These are phyloP conservation scores for Heliocidaris tuberculata DNA, from an alignment of 35 echinoderm and acorn worm genomes.

Conservation along the genomic window DNA sequence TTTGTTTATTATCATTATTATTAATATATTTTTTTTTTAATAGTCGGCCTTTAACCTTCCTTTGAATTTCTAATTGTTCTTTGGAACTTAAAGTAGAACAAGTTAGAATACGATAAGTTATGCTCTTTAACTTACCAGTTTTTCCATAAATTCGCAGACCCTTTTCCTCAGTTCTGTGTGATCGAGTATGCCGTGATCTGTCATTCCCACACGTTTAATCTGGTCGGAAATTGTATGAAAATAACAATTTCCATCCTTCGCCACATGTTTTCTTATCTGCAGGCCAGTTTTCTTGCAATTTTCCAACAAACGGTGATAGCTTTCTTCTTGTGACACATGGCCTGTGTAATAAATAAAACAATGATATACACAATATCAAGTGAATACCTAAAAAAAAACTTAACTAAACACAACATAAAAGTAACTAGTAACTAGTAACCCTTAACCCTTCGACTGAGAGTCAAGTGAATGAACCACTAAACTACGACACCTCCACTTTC, in stretches of 20 bases:
- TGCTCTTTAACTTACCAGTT: background rate
- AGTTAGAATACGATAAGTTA: background rate
- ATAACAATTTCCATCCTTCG: slow-evolving; percentile 20
- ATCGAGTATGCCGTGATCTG: background rate
- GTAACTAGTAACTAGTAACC: no score
- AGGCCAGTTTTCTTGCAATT: slow-evolving; percentile 14
- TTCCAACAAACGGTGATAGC: background rate
- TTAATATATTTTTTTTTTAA: no score
- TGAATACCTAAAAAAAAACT: no score
- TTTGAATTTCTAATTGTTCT: no score
- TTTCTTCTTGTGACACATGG: background rate
- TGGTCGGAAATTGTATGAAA: background rate
- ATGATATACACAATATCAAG: no score
- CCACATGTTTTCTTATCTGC: background rate
- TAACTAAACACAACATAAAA: no score
- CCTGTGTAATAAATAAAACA: background rate
- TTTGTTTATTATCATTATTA: no score
- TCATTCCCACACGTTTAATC: background rate
- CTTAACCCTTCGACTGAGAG: no score
- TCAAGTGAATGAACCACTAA: no score
- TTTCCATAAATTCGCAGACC: slow-evolving; percentile 9
- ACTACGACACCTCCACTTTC: no score
- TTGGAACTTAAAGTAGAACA: no score
- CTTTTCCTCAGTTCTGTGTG: background rate
- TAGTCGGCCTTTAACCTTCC: no score